Evolutionary conservation across 2,113 vertebrate species (phyloP).

Genomic region (Malurus alboscapulatus): DNA sequence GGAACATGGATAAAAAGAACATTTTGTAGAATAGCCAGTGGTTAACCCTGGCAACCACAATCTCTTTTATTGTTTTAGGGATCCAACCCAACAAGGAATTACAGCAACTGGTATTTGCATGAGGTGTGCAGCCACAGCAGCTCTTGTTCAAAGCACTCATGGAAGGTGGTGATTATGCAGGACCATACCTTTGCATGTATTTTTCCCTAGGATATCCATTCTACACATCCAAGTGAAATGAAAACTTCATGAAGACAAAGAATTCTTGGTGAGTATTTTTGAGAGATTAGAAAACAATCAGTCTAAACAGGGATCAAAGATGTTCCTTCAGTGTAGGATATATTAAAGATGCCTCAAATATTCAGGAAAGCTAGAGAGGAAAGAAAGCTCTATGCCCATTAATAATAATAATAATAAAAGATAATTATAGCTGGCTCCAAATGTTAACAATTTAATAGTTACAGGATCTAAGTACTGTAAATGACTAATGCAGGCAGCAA

Average conservation of each 20-base stretch:
- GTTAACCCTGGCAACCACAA: not conserved
- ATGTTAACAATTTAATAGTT: constrained; percentile 54
- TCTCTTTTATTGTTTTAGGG: not conserved
- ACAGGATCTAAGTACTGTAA: constrained; percentile 52
- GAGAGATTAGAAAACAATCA: not conserved
- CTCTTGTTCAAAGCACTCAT: not conserved
- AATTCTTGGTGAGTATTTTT: not conserved
- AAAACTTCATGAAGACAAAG: not conserved
- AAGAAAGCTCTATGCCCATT: constrained; percentile 21
- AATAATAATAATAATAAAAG: constrained; percentile 28
- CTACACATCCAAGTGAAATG: not conserved
- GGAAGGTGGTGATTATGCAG: not conserved
- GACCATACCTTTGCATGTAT: not conserved
- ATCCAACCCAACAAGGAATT: not conserved
- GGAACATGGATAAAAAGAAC: not conserved
- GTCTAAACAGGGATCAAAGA: not conserved
- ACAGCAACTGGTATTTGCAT: not conserved
- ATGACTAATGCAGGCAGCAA: constrained; percentile 56
- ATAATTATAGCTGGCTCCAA: constrained; percentile 60
- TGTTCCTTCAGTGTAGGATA: not conserved
- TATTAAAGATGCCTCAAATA: not conserved
- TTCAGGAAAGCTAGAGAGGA: constrained; percentile 9
- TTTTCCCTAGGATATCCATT: not conserved
- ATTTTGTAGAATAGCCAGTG: not conserved
- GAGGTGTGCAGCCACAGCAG: not conserved